These are phyloP conservation scores for Macrobrachium rosenbergii DNA, from an alignment of 1,140 invertebrate species.

Conservation along the genomic window DNA sequence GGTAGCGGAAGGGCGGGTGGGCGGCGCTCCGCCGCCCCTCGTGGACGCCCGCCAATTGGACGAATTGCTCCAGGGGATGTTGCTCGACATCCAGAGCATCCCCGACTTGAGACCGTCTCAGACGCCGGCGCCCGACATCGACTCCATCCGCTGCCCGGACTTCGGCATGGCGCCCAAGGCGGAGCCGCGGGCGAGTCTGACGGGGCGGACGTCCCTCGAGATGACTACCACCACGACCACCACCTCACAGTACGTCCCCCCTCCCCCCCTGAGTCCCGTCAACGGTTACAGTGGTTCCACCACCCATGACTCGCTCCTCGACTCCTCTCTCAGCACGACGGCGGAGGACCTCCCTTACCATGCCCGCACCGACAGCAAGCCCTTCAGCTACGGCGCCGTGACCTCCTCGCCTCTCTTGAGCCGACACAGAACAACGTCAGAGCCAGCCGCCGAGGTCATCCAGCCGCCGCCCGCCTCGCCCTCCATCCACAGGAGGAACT, in stretches of 20 bases:
- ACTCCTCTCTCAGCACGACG: constrained; percentile 58
- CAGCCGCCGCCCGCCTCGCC: constrained; percentile 69
- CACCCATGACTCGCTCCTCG: constrained; percentile 54
- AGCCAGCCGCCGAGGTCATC: constrained; percentile 71
- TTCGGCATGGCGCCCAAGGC: constrained; percentile 52
- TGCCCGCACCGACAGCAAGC: constrained; percentile 83
- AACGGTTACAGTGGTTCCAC: constrained; percentile 59
- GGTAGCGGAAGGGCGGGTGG: constrained; percentile 45
- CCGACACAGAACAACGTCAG: constrained; percentile 55
- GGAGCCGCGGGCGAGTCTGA: constrained; percentile 24
- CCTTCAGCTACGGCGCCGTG: constrained; percentile 81
- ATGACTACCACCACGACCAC: neutral
- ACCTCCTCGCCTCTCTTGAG: constrained; percentile 63
- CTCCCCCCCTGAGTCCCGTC: constrained; percentile 41
- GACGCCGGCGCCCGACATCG: constrained; percentile 66
- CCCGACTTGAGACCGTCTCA: constrained; percentile 74
- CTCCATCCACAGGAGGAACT: constrained; percentile 64
- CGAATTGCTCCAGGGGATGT: constrained; percentile 84
- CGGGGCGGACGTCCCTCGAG: neutral
- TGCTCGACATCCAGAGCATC: constrained; percentile 84
- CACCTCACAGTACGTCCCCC: constrained; percentile 17
- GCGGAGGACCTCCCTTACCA: constrained; percentile 78
- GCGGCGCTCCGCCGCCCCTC: constrained; percentile 44
- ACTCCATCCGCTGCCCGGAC: constrained; percentile 67
- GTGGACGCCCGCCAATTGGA: constrained; percentile 75